Evolutionary conservation across 2,113 vertebrate genomes (phyloP).

Genomic region (Ornithorhynchus anatinus): DNA sequence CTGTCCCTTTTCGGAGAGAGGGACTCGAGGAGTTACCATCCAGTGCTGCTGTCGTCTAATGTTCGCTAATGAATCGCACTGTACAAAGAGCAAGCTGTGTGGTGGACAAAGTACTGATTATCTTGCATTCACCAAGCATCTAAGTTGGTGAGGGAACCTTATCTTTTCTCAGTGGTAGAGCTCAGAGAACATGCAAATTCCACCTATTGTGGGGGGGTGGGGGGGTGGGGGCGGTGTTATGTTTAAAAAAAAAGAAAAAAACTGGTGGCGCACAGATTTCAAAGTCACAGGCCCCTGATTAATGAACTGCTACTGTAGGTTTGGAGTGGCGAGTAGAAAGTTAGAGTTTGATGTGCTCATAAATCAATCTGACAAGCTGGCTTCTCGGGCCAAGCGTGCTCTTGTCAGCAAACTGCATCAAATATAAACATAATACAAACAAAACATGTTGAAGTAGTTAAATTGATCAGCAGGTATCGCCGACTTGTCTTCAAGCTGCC

Average conservation of each 20-base stretch:
- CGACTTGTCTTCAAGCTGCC: constrained; percentile 85
- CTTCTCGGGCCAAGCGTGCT: constrained; percentile 76
- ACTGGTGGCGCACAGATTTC: constrained; percentile 76
- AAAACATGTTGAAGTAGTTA: constrained; percentile 86
- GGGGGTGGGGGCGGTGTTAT: neutral
- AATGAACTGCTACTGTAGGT: constrained; percentile 86
- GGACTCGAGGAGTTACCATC: constrained; percentile 59
- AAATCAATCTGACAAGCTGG: constrained; percentile 94
- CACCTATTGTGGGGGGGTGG: constrained; percentile 58
- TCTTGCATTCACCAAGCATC: constrained; percentile 57
- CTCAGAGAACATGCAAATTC: constrained; percentile 78
- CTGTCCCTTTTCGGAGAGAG: constrained; percentile 48
- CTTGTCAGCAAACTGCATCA: constrained; percentile 85
- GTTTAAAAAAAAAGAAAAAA: constrained; percentile 46
- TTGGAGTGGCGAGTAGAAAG: constrained; percentile 83
- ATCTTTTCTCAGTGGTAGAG: constrained; percentile 65
- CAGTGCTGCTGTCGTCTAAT: constrained; percentile 56
- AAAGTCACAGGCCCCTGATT: constrained; percentile 83
- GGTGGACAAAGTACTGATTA: constrained; percentile 68
- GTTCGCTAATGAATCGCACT: constrained; percentile 62
- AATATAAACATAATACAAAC: constrained; percentile 88
- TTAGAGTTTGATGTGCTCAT: constrained; percentile 86
- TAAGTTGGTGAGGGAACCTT: constrained; percentile 55
- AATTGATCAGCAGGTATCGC: constrained; percentile 90
- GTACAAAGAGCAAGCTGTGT: constrained; percentile 58